phyloP scores from a whole-genome alignment of 2,113 vertebrate genomes.

The Nothoprocta perdicaria region DNA sequence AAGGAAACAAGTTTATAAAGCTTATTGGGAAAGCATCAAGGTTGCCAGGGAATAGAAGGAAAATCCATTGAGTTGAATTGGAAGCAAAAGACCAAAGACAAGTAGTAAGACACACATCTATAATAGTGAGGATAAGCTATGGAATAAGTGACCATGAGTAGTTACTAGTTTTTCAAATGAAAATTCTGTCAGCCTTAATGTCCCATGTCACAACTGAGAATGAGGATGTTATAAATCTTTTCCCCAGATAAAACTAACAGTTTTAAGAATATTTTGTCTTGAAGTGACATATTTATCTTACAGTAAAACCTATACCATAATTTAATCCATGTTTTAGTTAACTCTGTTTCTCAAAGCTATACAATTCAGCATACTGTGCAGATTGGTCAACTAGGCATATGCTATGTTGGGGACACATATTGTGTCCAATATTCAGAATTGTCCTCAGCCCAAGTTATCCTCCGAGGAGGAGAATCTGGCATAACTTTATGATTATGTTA shows the following conservation, averaged over 20 bases:
- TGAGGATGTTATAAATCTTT: not conserved
- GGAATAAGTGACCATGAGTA: not conserved
- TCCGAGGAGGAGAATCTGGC: not conserved
- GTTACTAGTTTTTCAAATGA: not conserved
- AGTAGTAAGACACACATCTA: not conserved
- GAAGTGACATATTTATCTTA: not conserved
- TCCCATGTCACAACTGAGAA: not conserved
- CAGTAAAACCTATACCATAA: not conserved
- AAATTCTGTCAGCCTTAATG: not conserved
- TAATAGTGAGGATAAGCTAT: not conserved
- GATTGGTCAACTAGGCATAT: rapidly evolving
- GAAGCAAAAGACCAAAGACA: not conserved
- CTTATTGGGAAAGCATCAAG: not conserved
- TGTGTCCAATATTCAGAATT: not conserved
- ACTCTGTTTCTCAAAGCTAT: not conserved
- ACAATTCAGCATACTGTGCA: not conserved
- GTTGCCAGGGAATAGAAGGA: not conserved
- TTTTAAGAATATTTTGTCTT: not conserved
- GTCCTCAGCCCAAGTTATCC: not conserved
- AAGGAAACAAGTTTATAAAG: not conserved
- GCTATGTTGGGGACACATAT: not conserved
- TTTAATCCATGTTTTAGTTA: not conserved
- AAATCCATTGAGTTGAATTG: not conserved
- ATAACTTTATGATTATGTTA: not conserved
- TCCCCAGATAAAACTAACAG: not conserved